Percentiles rank a stretch among this genome's conserved stretches.
Evolutionary conservation across 2,797 vertebrate genomes (phyloP).

Genomic region (Anguilla pacifica): DNA sequence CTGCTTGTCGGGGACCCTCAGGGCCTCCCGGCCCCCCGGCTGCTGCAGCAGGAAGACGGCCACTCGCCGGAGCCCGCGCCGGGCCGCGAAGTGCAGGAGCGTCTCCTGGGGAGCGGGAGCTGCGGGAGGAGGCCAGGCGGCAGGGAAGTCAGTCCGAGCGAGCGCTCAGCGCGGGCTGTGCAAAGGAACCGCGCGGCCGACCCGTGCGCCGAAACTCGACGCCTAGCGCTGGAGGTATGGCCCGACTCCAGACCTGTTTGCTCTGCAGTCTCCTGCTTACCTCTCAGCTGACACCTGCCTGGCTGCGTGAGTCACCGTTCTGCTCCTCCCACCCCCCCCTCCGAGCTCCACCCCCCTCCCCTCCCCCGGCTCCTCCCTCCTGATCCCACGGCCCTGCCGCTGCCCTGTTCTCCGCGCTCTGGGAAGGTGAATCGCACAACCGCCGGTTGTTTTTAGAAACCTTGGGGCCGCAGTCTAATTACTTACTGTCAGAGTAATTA

Average conservation of each 20-base stretch:
- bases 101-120: constrained; percentile 77
- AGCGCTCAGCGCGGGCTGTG: neutral
- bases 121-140: constrained; percentile 48
- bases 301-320: neutral
- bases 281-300: constrained; percentile 9
- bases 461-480: constrained; percentile 25
- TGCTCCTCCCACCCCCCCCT: neutral
- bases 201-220: neutral
- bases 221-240: neutral
- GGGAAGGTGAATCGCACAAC: constrained; percentile 16
- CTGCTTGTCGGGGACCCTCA: constrained; percentile 74
- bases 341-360: neutral
- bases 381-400: neutral
- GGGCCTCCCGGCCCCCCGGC: constrained; percentile 76
- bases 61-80: constrained; percentile 76
- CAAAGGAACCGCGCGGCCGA: neutral
- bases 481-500: constrained; percentile 32
- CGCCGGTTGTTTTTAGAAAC: constrained; percentile 29
- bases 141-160: neutral
- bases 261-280: neutral
- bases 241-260: neutral
- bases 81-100: constrained; percentile 82
- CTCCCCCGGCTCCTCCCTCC: neutral
- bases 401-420: constrained; percentile 1
- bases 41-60: constrained; percentile 82